Percentiles rank a stretch among this genome's conserved stretches.
phyloP scores from a whole-genome alignment of 2,797 vertebrate species.

The Pipistrellus nathusii region DNA sequence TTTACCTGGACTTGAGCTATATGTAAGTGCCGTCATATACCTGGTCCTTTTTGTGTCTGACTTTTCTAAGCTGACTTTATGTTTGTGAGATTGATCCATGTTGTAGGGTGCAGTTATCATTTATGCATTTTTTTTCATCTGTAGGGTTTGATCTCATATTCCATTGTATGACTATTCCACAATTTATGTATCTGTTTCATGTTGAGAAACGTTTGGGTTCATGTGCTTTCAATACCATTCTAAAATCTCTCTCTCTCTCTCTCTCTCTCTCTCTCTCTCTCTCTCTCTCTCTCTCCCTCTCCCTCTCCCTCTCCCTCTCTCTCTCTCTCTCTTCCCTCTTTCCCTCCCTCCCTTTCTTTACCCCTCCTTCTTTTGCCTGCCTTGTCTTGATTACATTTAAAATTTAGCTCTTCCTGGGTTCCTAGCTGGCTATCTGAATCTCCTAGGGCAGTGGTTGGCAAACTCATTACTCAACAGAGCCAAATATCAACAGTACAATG shows the following conservation, averaged over 20 bases:
- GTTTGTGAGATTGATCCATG: not conserved
- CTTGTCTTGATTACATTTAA: not conserved
- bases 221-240: not conserved
- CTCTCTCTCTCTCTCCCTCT: accelerated
- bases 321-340: too few relatives aligned
- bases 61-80: conserved; percentile 9
- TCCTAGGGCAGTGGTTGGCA: not conserved
- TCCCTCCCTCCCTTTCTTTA: too few relatives aligned
- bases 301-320: too few relatives aligned
- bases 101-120: not conserved
- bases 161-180: not conserved
- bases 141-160: not conserved
- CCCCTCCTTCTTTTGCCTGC: not conserved
- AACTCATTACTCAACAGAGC: too few relatives aligned
- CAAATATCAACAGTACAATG: too few relatives aligned
- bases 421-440: not conserved
- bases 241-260: too few relatives aligned
- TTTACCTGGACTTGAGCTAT: not conserved
- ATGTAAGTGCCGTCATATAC: not conserved
- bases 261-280: not conserved
- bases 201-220: not conserved
- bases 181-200: not conserved
- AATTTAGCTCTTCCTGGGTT: not conserved
- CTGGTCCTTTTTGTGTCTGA: not conserved
- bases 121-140: not conserved